Evolutionary conservation across 1,140 invertebrate genomes (phyloP).

Genomic region (Penaeus chinensis): DNA sequence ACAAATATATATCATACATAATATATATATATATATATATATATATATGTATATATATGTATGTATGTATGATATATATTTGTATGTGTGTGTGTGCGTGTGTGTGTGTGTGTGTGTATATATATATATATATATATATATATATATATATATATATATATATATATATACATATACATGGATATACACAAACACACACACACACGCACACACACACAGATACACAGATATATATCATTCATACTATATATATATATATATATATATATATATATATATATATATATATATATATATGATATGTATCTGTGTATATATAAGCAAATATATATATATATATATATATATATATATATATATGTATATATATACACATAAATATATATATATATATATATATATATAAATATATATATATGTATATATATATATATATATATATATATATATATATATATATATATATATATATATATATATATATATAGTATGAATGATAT

Average conservation of each 20-base stretch:
- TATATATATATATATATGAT: neutral
- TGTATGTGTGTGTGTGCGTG: no score
- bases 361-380: neutral
- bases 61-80: no score
- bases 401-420: slow-evolving; percentile 11
- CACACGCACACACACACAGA: no score
- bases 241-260: neutral
- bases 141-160: no score
- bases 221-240: no score
- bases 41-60: no score
- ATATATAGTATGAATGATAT: slow-evolving; percentile 1
- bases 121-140: no score
- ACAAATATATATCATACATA: no score
- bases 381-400: neutral
- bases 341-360: neutral
- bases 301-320: neutral
- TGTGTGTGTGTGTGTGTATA: no score
- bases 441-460: neutral
- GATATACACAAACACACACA: no score
- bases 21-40: no score
- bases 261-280: neutral
- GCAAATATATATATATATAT: neutral
- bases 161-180: no score
- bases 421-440: neutral
- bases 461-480: neutral